Base-by-base conservation (phyloP, 2,797 vertebrate species). In the Lutjanus argentimaculatus region DNA sequence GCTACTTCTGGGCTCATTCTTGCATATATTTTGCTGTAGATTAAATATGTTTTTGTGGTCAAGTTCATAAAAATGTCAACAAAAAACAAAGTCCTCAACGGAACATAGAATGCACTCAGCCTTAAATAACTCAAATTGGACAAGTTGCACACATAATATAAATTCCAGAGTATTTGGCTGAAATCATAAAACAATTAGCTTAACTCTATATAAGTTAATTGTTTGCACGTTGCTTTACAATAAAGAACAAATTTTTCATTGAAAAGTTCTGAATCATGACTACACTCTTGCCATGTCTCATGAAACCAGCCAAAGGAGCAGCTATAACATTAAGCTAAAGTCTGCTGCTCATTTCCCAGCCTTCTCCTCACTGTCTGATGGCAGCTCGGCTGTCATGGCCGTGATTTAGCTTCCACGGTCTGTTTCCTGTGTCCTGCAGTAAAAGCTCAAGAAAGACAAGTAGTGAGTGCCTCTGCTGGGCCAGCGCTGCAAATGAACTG, bases 381-480 rank as follows among this genome's bases (percentile, higher is more conserved):
- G 88, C 75, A 80, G 59, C 43, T 83, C 68, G 45, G 70, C 80
- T 86, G 83, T 87, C 79, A 80, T 51, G 75, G 51, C 65, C 48
- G 40, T 86, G 85, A 89, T 89, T 89, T 90, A 90, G 65, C 75
- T 45, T 77, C 78, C 46, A 30, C n/a, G 62, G 66, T 86, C 81
- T 77, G 79, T 87, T 86, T 85, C 85, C 83, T 88, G 74, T 72
- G 75, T 90, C 74, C 67, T 73, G 71, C 65, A 82, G 73, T 70
- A 83, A 87, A 86, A 75, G n/a, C 49, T 51, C 0, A 30, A 59
- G 76, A 53, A 85, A 67, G 66, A 77, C 56, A 56, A 53, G 61
- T 58, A 53, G 68, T 40, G 51, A 67, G 72, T 69, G 62, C 25
- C 66, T 82, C 64, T 1, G 48, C 62, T 58, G 62, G 80, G 70